Evolutionary conservation across 2,797 vertebrate species (phyloP).

Genomic region (Muraenolepis orangiensis): DNA sequence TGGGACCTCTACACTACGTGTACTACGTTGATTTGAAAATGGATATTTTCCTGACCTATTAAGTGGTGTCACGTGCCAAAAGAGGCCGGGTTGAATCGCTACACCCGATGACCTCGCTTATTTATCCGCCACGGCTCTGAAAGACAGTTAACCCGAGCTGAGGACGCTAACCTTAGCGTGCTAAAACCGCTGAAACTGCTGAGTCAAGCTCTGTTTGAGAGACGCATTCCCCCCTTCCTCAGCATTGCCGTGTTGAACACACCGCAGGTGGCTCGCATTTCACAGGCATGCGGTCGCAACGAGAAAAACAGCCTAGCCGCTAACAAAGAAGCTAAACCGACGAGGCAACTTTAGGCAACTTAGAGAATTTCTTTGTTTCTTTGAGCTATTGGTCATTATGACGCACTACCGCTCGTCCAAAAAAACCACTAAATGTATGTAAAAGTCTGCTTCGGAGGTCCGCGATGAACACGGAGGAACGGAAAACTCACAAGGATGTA

Average conservation of each 20-base stretch:
- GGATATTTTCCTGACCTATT: no score
- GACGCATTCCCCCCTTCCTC: slow-evolving; percentile 28
- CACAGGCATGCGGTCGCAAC: slow-evolving; percentile 54
- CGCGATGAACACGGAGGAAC: not conserved
- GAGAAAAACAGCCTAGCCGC: slow-evolving; percentile 25
- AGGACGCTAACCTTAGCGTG: slow-evolving; percentile 41
- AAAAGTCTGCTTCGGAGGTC: not conserved
- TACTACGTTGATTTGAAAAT: no score
- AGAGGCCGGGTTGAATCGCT: no score
- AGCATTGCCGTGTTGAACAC: slow-evolving; percentile 49
- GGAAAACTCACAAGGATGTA: not conserved
- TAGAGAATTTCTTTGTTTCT: not conserved
- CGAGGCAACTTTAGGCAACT: not conserved
- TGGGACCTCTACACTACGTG: no score
- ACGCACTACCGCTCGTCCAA: not conserved
- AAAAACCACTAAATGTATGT: not conserved
- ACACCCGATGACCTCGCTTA: no score
- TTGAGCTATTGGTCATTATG: not conserved
- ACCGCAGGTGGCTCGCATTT: slow-evolving; percentile 48
- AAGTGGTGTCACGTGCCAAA: no score
- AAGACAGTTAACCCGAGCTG: slow-evolving; percentile 39
- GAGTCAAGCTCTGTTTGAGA: slow-evolving; percentile 40
- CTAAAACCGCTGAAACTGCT: not conserved
- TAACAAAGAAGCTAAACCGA: not conserved
- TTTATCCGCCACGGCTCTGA: no score